phyloP scores from a whole-genome alignment of 2,888 invertebrate species.

The Griposia aprilina region DNA sequence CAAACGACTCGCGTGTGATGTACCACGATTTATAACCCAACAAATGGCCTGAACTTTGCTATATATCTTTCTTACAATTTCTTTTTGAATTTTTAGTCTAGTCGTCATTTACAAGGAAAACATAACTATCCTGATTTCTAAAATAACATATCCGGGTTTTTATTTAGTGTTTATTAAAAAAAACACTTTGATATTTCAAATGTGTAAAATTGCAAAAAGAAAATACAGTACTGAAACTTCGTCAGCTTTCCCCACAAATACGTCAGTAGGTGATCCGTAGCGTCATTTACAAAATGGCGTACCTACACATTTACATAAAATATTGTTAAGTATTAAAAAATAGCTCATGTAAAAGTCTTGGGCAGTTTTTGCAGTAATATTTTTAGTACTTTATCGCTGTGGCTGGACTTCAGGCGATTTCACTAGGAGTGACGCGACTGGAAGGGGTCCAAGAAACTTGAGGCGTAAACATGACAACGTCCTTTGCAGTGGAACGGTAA shows the following conservation, averaged over 20 bases:
- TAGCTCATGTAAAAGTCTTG: conserved; percentile 26
- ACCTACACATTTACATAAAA: conserved; percentile 31
- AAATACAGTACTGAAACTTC: conserved; percentile 8
- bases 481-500: conserved; percentile 77
- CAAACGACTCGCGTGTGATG: conserved; percentile 53
- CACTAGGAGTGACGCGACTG: conserved; percentile 74
- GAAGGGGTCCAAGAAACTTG: conserved; percentile 85
- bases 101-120: neutral
- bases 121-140: conserved; percentile 9
- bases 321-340: conserved; percentile 48
- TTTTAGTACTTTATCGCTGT: conserved; percentile 74
- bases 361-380: conserved; percentile 65
- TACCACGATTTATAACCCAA: conserved; percentile 50
- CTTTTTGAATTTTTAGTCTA: neutral
- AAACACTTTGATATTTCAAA: conserved; percentile 16
- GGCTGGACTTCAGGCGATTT: conserved; percentile 79
- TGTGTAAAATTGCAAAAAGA: neutral
- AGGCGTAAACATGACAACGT: conserved; percentile 80
- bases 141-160: neutral
- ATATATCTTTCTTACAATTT: conserved; percentile 24
- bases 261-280: conserved; percentile 9
- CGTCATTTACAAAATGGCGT: conserved; percentile 26
- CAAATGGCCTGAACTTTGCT: conserved; percentile 43
- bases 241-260: conserved; percentile 13
- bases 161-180: neutral